These are phyloP conservation scores for Actinostola sp. DNA, from an alignment of 92 coral and sea anemone species.

Conservation along the genomic window DNA sequence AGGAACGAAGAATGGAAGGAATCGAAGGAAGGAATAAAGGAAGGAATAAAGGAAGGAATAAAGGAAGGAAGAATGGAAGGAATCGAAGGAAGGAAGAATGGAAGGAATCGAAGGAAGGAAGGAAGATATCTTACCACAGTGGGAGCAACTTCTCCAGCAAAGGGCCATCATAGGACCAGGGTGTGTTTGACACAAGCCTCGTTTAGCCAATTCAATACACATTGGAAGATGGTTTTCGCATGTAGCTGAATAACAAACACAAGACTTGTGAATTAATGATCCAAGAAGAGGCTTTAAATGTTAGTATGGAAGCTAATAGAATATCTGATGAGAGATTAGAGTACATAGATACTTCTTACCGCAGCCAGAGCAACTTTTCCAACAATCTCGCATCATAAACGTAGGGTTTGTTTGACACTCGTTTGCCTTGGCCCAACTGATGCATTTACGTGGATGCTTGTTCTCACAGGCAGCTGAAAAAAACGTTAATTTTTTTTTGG, in stretches of 20 bases:
- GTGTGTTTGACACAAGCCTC: conserved; percentile 49
- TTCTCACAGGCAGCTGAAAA: conserved; percentile 60
- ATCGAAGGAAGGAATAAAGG: too few relatives aligned
- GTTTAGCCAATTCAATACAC: conserved; percentile 55
- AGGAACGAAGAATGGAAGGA: too few relatives aligned
- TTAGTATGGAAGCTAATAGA: neutral
- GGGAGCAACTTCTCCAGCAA: conserved; percentile 76
- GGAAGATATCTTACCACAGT: conserved; percentile 49
- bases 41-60: neutral
- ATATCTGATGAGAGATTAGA: neutral
- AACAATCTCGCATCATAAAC: conserved; percentile 65
- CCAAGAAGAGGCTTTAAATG: too few relatives aligned
- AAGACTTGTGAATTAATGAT: too few relatives aligned
- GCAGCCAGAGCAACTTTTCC: conserved; percentile 76
- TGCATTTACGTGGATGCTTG: conserved; percentile 49
- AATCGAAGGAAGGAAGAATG: too few relatives aligned
- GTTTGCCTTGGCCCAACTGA: conserved; percentile 55
- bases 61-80: neutral
- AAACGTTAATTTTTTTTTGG: neutral
- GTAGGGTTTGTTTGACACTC: conserved; percentile 57
- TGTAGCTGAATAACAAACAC: conserved; percentile 23
- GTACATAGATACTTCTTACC: conserved; percentile 27
- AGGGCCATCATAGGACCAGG: conserved; percentile 25
- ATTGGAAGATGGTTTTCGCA: conserved; percentile 52
- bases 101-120: neutral